Conservation (phyloP, 2,797 vertebrate genomes). For the Sebastiscus albofasciatus region DNA sequence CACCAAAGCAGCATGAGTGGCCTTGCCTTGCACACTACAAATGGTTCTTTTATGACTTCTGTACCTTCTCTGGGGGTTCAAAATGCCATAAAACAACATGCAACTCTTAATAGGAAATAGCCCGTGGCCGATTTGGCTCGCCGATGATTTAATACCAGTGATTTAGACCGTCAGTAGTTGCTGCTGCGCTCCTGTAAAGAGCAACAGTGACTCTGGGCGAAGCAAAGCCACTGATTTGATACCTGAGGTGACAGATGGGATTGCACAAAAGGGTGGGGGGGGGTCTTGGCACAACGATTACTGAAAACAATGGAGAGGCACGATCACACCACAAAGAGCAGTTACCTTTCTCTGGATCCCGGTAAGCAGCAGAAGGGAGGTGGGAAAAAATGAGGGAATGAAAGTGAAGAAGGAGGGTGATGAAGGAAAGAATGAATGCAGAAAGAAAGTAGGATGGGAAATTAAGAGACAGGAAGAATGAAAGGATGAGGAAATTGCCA, state of each 20-base stretch:
- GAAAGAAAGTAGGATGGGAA: neutral
- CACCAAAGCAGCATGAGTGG: conserved; percentile 66
- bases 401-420: neutral
- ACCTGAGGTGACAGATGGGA: conserved; percentile 41
- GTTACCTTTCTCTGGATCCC: conserved; percentile 82
- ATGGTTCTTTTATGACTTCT: conserved; percentile 71
- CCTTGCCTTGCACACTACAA: conserved; percentile 63
- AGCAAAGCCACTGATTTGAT: conserved; percentile 37
- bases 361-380: conserved; percentile 54
- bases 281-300: conserved; percentile 27
- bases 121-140: conserved; percentile 45
- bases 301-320: conserved; percentile 33
- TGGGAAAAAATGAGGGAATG: neutral
- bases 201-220: conserved; percentile 41
- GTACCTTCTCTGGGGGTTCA: conserved; percentile 47
- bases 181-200: conserved; percentile 36
- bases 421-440: neutral
- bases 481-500: neutral
- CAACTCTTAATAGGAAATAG: conserved; percentile 58
- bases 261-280: neutral
- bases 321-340: conserved; percentile 6
- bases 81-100: conserved; percentile 64
- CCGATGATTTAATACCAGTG: conserved; percentile 61
- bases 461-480: neutral
- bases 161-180: conserved; percentile 37